These are phyloP conservation scores for Gastrophryne carolinensis DNA, from an alignment of 2,797 vertebrate genomes.

Conservation along the genomic window DNA sequence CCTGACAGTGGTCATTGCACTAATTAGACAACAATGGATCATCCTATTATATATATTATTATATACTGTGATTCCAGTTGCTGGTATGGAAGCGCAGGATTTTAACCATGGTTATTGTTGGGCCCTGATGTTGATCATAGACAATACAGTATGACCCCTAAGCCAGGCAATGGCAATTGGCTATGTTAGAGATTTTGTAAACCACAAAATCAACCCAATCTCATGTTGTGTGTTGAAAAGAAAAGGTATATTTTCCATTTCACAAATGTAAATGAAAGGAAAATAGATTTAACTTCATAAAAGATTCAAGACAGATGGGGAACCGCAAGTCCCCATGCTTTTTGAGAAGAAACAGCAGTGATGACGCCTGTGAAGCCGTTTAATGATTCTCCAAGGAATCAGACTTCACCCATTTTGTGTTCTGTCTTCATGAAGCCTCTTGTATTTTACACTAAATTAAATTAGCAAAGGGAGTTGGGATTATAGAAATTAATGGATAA, in stretches of 20 bases:
- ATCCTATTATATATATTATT: too few relatives aligned
- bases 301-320: slow-evolving; percentile 8
- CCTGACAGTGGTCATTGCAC: too few relatives aligned
- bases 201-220: too few relatives aligned
- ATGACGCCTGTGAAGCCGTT: slow-evolving; percentile 3
- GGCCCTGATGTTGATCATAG: too few relatives aligned
- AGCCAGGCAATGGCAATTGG: too few relatives aligned
- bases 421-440: slow-evolving; percentile 10
- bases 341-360: neutral
- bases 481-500: slow-evolving; percentile 6
- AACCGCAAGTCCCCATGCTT: slow-evolving; percentile 13
- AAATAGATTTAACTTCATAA: slow-evolving; percentile 8
- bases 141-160: too few relatives aligned
- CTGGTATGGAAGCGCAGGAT: too few relatives aligned
- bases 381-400: neutral
- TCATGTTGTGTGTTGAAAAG: too few relatives aligned
- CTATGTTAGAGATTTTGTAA: too few relatives aligned
- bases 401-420: slow-evolving; percentile 11
- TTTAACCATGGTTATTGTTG: too few relatives aligned
- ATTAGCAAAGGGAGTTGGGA: neutral
- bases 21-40: too few relatives aligned
- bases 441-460: slow-evolving; percentile 11
- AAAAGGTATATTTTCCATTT: neutral
- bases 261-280: slow-evolving; percentile 1
- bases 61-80: too few relatives aligned